Evolutionary conservation across 1,140 invertebrate species (phyloP).

Genomic region (Pachypeltis micranthus): DNA sequence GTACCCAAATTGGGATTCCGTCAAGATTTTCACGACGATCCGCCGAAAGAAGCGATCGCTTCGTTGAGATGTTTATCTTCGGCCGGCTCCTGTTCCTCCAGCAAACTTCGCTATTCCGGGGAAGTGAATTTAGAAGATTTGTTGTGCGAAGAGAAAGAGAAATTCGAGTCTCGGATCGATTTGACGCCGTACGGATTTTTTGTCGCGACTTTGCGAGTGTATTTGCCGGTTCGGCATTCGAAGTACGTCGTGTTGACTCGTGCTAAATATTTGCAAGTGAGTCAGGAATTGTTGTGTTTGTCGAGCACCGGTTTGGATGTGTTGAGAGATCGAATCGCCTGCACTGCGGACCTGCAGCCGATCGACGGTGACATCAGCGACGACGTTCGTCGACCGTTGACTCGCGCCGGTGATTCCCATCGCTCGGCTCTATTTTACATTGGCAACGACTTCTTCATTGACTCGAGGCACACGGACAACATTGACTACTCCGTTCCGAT

Average conservation of each 20-base stretch:
- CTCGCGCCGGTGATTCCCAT: constrained; percentile 38
- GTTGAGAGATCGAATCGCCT: constrained; percentile 2
- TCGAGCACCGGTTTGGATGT: not conserved
- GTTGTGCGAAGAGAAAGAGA: not conserved
- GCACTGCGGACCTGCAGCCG: not conserved
- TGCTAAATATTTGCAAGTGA: not conserved
- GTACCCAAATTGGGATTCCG: not conserved
- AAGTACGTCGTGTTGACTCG: not conserved
- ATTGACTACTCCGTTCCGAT: constrained; percentile 52
- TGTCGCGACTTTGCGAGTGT: not conserved
- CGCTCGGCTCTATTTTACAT: constrained; percentile 68
- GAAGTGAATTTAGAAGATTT: not conserved
- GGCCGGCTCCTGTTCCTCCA: not conserved
- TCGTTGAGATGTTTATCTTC: not conserved
- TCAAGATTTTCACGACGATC: not conserved
- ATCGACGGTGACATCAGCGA: not conserved
- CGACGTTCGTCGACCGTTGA: not conserved
- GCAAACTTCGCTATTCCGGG: not conserved
- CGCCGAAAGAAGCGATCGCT: not conserved
- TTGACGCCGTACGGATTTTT: not conserved
- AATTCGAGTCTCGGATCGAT: not conserved
- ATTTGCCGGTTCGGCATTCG: not conserved
- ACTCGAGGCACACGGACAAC: constrained; percentile 44
- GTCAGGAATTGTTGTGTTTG: not conserved
- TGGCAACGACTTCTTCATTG: constrained; percentile 66